These are phyloP conservation scores for Epizoanthus scotinus DNA, from an alignment of 92 coral and sea anemone genomes.

Conservation along the genomic window DNA sequence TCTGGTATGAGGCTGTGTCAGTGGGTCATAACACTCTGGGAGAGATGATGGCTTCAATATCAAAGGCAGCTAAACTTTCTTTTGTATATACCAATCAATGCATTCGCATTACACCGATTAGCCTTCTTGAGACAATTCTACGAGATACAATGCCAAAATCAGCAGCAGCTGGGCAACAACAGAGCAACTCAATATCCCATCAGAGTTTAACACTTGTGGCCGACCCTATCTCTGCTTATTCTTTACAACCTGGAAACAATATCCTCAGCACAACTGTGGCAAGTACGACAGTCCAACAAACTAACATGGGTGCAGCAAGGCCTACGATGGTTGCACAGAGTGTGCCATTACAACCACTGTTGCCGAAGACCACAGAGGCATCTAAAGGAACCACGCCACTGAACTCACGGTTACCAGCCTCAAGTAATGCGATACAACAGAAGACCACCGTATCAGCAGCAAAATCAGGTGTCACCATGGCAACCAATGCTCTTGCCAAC, in stretches of 20 bases:
- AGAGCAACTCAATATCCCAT: background rate
- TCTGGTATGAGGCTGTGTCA: conserved; percentile 62
- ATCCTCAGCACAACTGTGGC: background rate
- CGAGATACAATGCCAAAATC: background rate
- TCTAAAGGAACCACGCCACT: conserved; percentile 7
- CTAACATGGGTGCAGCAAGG: background rate
- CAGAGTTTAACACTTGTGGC: background rate
- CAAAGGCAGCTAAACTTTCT: conserved; percentile 77
- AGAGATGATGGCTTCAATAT: conserved; percentile 85
- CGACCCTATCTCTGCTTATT: background rate
- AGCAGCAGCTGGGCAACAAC: too few species aligned
- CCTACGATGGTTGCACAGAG: conserved; percentile 24
- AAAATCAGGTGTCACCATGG: background rate
- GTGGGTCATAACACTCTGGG: conserved; percentile 87
- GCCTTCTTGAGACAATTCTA: conserved; percentile 48
- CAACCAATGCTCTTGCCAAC: conserved; percentile 8
- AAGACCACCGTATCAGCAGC: background rate
- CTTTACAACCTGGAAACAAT: conserved; percentile 2
- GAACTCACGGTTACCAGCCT: conserved; percentile 1
- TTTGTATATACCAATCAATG: conserved; percentile 83
- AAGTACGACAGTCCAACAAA: background rate
- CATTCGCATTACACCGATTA: conserved; percentile 71
- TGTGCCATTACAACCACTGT: conserved; percentile 18
- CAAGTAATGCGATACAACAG: background rate
- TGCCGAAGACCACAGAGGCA: conserved; percentile 26